Base-by-base conservation (phyloP, 2,113 vertebrate species). In the Ceyx margarethae region DNA sequence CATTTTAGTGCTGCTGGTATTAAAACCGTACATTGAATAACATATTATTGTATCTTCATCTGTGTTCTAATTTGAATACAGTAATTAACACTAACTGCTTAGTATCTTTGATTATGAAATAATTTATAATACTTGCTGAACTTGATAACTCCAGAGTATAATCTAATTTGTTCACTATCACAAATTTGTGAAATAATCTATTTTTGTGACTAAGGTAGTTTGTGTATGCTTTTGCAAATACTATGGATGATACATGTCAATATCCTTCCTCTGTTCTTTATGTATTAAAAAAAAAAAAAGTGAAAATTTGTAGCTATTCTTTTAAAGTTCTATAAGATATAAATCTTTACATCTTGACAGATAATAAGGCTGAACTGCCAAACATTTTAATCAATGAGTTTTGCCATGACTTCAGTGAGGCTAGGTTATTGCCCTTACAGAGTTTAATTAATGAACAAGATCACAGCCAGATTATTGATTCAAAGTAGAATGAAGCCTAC, bases 81-180 rank as follows among this genome's bases (percentile, higher is more conserved):
- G 73, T 91, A 93, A 95, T 93, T 94, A 95, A 46, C 53, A 64
- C 9, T 93, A 89, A 50, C 64, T 87, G 65, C 20, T 80, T 76
- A 76, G 28, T 79, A 35, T 48, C 26, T 78, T 90, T 94, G 62
- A 96, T 93, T 94, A 95, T 85, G 84, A 92, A 94, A 84, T 50
- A 8, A 62, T 46, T 92, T 94, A 33, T 90, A 76, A 74, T 82
- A 81, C 57, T 77, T 87, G 37, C 67, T 68, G 31, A 45, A 92
- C 65, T 81, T 81, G 23, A 42, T 78, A 92, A 78, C 40, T 43
- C 29, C n/a, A 50, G 21, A 66, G 14, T 51, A 67, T 43, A 13
- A 35, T 80, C 58, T 78, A 28, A 87, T 74, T 74, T 78, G 69
- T 83, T 64, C 33, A 51, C 31, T 72, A 29, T 13, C 23, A 74